These are phyloP conservation scores for Drosophila subpulchrella DNA, from an alignment of 1,140 invertebrate genomes.

Conservation along the genomic window DNA sequence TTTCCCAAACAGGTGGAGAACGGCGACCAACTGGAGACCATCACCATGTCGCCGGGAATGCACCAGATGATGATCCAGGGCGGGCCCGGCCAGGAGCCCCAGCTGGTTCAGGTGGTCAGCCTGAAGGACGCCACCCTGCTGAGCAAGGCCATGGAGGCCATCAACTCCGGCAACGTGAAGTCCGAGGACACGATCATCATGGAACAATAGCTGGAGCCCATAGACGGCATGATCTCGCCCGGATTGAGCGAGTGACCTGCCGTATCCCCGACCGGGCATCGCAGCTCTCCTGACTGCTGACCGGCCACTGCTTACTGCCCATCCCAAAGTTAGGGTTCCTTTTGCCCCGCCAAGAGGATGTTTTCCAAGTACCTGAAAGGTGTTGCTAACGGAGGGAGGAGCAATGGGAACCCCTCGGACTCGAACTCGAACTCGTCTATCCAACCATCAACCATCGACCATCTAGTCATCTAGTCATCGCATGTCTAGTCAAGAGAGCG, in stretches of 20 bases:
- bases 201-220: slow-evolving; percentile 75
- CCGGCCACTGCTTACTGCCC: neutral
- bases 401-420: neutral
- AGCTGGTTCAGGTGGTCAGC: slow-evolving; percentile 92
- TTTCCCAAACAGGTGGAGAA: slow-evolving; percentile 86
- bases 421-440: neutral
- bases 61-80: slow-evolving; percentile 92
- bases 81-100: slow-evolving; percentile 88
- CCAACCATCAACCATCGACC: neutral
- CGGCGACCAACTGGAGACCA: slow-evolving; percentile 88
- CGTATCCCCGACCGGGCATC: slow-evolving; percentile 2
- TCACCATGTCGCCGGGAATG: slow-evolving; percentile 89
- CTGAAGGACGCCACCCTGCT: slow-evolving; percentile 92
- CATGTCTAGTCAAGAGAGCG: slow-evolving; percentile 38
- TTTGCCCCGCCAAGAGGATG: slow-evolving; percentile 4
- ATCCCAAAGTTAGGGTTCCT: slow-evolving; percentile 1
- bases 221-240: slow-evolving; percentile 47
- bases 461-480: slow-evolving; percentile 10
- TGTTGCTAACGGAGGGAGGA: slow-evolving; percentile 10
- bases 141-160: slow-evolving; percentile 90
- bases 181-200: slow-evolving; percentile 83
- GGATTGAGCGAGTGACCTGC: slow-evolving; percentile 38
- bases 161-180: slow-evolving; percentile 85
- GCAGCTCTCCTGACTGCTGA: slow-evolving; percentile 10
- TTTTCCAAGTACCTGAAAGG: slow-evolving; percentile 20